These are phyloP conservation scores for Drosophila mercatorum DNA, from an alignment of 2,888 invertebrate genomes.

Conservation along the genomic window DNA sequence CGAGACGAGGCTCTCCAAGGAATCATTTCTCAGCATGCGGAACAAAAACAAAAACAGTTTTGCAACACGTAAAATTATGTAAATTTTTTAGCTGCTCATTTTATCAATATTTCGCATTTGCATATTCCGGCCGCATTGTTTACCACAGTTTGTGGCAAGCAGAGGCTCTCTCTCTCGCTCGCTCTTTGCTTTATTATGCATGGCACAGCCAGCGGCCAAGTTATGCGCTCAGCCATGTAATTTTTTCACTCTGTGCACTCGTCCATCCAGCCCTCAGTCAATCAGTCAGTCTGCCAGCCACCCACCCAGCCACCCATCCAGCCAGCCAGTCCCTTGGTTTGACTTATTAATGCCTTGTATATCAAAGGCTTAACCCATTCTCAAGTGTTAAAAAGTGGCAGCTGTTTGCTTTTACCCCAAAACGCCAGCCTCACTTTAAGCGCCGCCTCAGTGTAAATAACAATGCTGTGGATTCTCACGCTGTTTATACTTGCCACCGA, in stretches of 20 bases:
- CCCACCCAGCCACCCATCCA: conserved; percentile 24
- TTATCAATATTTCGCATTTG: conserved; percentile 72
- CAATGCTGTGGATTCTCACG: conserved; percentile 24
- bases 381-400: conserved; percentile 37
- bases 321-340: conserved; percentile 49
- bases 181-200: conserved; percentile 64
- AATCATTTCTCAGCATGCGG: conserved; percentile 32
- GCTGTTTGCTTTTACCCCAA: conserved; percentile 30
- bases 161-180: background rate
- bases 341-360: conserved; percentile 71
- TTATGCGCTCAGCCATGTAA: conserved; percentile 64
- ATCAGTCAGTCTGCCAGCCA: conserved; percentile 31
- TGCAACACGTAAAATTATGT: conserved; percentile 67
- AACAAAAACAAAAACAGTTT: conserved; percentile 44
- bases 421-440: conserved; percentile 17
- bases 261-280: conserved; percentile 25
- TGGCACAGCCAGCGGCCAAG: conserved; percentile 55
- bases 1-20: background rate
- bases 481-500: conserved; percentile 31
- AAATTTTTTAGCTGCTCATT: conserved; percentile 58
- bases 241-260: conserved; percentile 40
- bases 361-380: conserved; percentile 54
- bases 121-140: conserved; percentile 71
- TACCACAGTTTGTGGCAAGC: conserved; percentile 58
- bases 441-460: conserved; percentile 28